Evolutionary conservation across 2,113 vertebrate species (phyloP).

Genomic region (Anas platyrhynchos): DNA sequence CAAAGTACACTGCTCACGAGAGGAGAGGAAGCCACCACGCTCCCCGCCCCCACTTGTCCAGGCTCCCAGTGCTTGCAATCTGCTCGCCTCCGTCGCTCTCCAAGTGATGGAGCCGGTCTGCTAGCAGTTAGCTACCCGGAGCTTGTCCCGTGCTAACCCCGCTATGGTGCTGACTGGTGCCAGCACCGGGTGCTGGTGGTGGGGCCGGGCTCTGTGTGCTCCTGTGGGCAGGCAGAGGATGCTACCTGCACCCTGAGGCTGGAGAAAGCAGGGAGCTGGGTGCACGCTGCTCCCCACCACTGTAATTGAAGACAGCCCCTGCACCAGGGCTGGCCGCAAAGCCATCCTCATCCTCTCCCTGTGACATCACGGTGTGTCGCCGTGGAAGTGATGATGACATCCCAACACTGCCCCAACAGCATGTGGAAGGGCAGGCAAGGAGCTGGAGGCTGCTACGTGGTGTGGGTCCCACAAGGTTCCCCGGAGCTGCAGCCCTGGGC

Average conservation of each 20-base stretch:
- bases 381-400: slow-evolving; percentile 38
- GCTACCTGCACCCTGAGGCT: neutral
- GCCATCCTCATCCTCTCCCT: slow-evolving; percentile 29
- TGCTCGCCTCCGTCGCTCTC: slow-evolving; percentile 41
- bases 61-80: slow-evolving; percentile 45
- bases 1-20: slow-evolving; percentile 22
- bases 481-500: neutral
- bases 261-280: neutral
- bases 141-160: slow-evolving; percentile 77
- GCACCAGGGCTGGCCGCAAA: slow-evolving; percentile 31
- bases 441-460: neutral
- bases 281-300: neutral
- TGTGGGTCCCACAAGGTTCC: neutral
- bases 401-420: neutral
- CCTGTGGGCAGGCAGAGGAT: neutral
- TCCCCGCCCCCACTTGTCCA: slow-evolving; percentile 37
- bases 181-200: slow-evolving; percentile 56
- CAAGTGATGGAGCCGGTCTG: slow-evolving; percentile 68
- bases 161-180: slow-evolving; percentile 67
- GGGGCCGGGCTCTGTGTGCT: neutral
- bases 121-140: slow-evolving; percentile 76
- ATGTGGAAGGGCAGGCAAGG: neutral
- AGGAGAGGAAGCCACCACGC: neutral
- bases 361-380: slow-evolving; percentile 24
- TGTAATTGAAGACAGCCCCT: slow-evolving; percentile 50